Conservation (phyloP, 2,797 vertebrate species). For the Rhinogobio ventralis region DNA sequence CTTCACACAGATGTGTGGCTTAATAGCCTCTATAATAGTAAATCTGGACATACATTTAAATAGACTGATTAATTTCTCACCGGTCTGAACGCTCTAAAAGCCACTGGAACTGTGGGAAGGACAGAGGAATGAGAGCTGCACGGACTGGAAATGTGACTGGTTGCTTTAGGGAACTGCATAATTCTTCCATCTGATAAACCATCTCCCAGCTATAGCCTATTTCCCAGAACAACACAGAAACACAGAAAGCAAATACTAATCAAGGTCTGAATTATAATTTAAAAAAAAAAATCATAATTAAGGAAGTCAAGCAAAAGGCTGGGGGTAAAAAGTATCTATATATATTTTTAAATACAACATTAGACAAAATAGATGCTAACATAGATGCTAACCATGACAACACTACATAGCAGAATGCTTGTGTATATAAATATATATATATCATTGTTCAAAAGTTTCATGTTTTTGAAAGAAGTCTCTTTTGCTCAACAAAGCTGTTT, state of each 20-base stretch:
- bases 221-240: constrained; percentile 6
- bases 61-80: constrained; percentile 69
- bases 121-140: constrained; percentile 82
- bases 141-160: constrained; percentile 89
- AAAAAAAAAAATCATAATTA: background rate
- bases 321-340: background rate
- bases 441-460: background rate
- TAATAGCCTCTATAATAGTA: constrained; percentile 39
- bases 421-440: background rate
- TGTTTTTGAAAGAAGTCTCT: background rate
- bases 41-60: constrained; percentile 50
- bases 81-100: constrained; percentile 85
- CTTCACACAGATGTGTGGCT: constrained; percentile 18
- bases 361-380: background rate
- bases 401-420: no score
- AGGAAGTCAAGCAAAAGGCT: background rate
- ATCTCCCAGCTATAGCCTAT: constrained; percentile 89
- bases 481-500: background rate
- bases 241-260: background rate
- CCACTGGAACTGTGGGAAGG: constrained; percentile 84
- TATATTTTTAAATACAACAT: background rate
- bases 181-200: constrained; percentile 85
- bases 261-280: background rate
- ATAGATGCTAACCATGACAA: background rate
- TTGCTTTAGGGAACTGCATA: constrained; percentile 79